phyloP scores from a whole-genome alignment of 2,888 invertebrate genomes.

The Aspidiotus destructor region DNA sequence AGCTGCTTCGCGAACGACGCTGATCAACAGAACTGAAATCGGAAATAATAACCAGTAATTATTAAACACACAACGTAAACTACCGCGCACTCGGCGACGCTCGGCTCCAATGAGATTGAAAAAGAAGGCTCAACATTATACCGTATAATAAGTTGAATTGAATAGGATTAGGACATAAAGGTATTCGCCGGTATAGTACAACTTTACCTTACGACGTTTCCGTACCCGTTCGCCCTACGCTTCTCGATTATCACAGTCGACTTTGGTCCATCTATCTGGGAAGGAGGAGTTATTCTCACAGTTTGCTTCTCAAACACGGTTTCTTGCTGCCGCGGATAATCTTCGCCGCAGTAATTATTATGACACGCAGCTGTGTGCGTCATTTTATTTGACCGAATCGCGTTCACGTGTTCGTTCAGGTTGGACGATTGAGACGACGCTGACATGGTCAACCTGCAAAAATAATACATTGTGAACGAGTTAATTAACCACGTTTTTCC shows the following conservation, averaged over 20 bases:
- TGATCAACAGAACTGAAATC: neutral
- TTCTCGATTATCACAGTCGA: neutral
- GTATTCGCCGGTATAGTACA: no score
- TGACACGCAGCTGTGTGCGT: no score
- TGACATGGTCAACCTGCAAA: slow-evolving; percentile 3
- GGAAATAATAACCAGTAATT: slow-evolving; percentile 1
- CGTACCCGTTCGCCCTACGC: neutral
- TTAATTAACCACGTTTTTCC: no score
- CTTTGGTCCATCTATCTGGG: neutral
- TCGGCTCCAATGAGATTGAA: neutral
- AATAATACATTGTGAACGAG: no score
- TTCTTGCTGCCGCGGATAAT: slow-evolving; percentile 6
- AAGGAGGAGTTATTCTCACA: slow-evolving; percentile 24
- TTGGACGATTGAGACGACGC: neutral
- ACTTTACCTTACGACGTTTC: neutral
- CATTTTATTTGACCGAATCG: no score
- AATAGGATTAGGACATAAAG: no score
- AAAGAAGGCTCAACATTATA: no score
- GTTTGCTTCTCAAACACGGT: slow-evolving; percentile 17
- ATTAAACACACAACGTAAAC: neutral
- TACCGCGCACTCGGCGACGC: neutral
- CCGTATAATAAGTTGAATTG: no score
- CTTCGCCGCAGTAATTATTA: neutral
- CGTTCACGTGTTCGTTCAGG: neutral
- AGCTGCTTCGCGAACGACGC: neutral